Base-by-base conservation (phyloP, 2,888 invertebrate genomes). In the Drosophila monieri region DNA sequence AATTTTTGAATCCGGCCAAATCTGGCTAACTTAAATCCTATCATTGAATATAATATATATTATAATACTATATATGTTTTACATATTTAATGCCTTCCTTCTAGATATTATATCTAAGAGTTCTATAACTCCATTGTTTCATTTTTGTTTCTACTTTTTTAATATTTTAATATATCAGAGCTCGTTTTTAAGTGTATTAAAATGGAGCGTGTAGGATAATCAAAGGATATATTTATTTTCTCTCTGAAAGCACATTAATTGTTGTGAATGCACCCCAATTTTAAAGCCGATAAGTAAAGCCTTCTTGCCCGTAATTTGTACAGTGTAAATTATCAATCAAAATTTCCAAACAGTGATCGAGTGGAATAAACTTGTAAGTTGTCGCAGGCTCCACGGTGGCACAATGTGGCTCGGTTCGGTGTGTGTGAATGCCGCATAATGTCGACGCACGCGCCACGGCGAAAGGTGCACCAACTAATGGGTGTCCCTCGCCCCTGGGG, bases 361-460 rank as follows among this genome's bases (percentile, higher is more conserved):
- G 81, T 75, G 80, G 69, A 81, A 78, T 78, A 78, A 80, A 84
- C 81, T 78, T 71, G 65, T 49, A 72, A 65, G n/a, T 6, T 61
- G 59, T 61, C 21, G 69, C 60, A 41, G 68, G 46, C 70, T 43
- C 18, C 10, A 57, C 44, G 37, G 44, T 23, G 30, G 47, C 21
- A 43, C 21, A 21, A 21, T 21, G n/a, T 21, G 41, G 10, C 14
- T 14, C 39, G 5, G 6, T 35, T n/a, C 35, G 12, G 47, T 32
- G 53, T 43, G 43, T 35, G 55, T 47, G 62, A 44, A 43, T 18
- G 41, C 39, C 39, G 58, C 64, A 14, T n/a, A 73, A 59, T 70
- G 77, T 76, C 78, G 78, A 73, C 76, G 80, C 84, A 83, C 80
- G 80, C 76, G 78, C 62, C 84, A 73, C 74, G 73, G 74, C 80